Percentiles rank a stretch among this genome's conserved stretches.
Evolutionary conservation across 2,113 vertebrate species (phyloP).

Genomic region (Oncorhynchus tshawytscha): DNA sequence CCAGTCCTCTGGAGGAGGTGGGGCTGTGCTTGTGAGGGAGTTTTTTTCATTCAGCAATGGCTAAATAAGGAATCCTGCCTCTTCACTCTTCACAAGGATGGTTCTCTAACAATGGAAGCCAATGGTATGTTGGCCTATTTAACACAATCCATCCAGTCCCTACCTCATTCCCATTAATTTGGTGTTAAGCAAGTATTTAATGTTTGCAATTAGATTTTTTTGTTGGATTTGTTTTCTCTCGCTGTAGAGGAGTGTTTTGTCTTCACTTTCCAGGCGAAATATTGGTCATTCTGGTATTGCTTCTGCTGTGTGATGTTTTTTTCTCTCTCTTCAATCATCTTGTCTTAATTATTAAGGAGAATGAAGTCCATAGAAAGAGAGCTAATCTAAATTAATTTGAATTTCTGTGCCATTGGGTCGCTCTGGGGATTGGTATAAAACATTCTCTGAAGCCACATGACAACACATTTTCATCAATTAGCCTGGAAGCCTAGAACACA

Average conservation of each 20-base stretch:
- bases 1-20: too few relatives aligned
- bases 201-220: not conserved
- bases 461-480: conserved; percentile 58
- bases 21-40: too few relatives aligned
- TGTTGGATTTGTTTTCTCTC: not conserved
- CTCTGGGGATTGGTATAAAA: conserved; percentile 59
- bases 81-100: too few relatives aligned
- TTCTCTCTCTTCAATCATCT: conserved; percentile 45
- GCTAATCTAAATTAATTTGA: conserved; percentile 68
- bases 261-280: conserved; percentile 3
- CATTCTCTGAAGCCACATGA: conserved; percentile 39
- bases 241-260: not conserved
- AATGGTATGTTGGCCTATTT: too few relatives aligned
- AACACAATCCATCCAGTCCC: not conserved
- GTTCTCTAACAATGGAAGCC: too few relatives aligned
- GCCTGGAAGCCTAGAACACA: not conserved
- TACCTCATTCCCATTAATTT: not conserved
- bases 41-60: too few relatives aligned
- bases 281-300: conserved; percentile 3
- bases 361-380: conserved; percentile 46
- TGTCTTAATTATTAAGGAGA: conserved; percentile 60
- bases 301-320: conserved; percentile 24
- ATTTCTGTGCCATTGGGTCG: conserved; percentile 51
- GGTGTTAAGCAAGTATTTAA: conserved; percentile 5
- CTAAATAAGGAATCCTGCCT: too few relatives aligned